Evolutionary conservation across 2,113 vertebrate species (phyloP).

Genomic region (Chionis minor): DNA sequence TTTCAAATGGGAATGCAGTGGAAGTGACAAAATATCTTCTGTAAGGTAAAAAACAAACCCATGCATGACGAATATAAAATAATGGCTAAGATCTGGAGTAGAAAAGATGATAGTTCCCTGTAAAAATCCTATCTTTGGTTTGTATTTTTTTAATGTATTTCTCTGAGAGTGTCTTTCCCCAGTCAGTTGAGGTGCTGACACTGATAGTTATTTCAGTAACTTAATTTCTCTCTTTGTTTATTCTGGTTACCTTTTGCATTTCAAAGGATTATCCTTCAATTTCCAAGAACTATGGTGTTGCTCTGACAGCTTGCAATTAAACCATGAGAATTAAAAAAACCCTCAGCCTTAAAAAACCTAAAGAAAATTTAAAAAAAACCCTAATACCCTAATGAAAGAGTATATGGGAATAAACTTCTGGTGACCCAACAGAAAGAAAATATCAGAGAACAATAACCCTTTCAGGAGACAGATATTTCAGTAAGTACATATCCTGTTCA

Average conservation of each 20-base stretch:
- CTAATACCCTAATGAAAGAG: neutral
- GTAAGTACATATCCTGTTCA: slow-evolving; percentile 29
- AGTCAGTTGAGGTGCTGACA: neutral
- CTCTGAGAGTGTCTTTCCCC: neutral
- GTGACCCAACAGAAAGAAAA: slow-evolving; percentile 44
- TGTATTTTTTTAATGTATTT: neutral
- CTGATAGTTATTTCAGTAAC: neutral
- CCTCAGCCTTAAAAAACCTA: neutral
- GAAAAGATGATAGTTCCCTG: neutral
- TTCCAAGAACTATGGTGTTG: neutral
- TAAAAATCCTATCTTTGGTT: neutral
- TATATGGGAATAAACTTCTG: slow-evolving; percentile 6
- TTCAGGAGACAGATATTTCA: slow-evolving; percentile 43
- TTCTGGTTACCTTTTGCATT: neutral
- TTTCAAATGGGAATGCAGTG: neutral
- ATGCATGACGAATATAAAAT: neutral
- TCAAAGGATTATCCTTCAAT: neutral
- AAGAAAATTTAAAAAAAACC: neutral
- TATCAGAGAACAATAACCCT: slow-evolving; percentile 49
- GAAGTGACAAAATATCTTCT: neutral
- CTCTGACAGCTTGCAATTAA: neutral
- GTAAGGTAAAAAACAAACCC: neutral
- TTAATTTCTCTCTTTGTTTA: neutral
- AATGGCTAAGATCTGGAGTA: neutral
- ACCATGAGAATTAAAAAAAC: neutral